Base-by-base conservation (phyloP, 2,113 vertebrate species). In the Xiphophorus couchianus region DNA sequence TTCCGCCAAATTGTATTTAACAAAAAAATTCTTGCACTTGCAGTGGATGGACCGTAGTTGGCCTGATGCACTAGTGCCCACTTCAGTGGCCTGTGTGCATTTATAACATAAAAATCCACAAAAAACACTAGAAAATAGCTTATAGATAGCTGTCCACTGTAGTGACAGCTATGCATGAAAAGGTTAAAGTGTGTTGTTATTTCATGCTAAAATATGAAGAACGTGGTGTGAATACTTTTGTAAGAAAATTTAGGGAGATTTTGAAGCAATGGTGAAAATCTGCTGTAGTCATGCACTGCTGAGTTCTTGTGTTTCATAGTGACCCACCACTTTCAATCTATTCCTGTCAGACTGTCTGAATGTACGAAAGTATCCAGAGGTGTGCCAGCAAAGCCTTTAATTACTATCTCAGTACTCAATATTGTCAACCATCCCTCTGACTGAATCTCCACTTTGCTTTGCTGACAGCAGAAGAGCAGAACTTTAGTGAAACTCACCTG, bases 391-490 rank as follows among this genome's bases (percentile, higher is more conserved):
- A 61, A 51, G 64, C 39, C 31, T 78, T 78, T 68, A 73, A 73
- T 71, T 79, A 69, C 71, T 76, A 37, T 25, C 54, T 54, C n/a
- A 74, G 44, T 74, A 51, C 7, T 33, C 31, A 33, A 33, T 33
- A 33, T 10, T n/a, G 70, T 71, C 67, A 66, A 61, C 13, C 33
- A 58, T 82, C 69, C 64, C 70, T 17, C 39, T 42, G 73, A 17
- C 37, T 0, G 28, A 2, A 7, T 66, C 12, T 48, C 69, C 10
- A 66, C 76, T 74, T 64, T 76, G 51, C 71, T 81, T 74, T 73
- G 30, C 51, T 44, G 65, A 62, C 60, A 77, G 44, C 74, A 64
- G 51, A 73, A 30, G 11, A 48, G 28, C n/a, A 62, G 71, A 84
- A 62, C 39, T 48, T 66, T 74, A 22, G 28, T 75, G 29, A 31